A percentile compares a stretch with the other conserved stretches of the same genome.
Conservation (phyloP, 1,140 invertebrate genomes). For the Rhagoletis zephyria region DNA sequence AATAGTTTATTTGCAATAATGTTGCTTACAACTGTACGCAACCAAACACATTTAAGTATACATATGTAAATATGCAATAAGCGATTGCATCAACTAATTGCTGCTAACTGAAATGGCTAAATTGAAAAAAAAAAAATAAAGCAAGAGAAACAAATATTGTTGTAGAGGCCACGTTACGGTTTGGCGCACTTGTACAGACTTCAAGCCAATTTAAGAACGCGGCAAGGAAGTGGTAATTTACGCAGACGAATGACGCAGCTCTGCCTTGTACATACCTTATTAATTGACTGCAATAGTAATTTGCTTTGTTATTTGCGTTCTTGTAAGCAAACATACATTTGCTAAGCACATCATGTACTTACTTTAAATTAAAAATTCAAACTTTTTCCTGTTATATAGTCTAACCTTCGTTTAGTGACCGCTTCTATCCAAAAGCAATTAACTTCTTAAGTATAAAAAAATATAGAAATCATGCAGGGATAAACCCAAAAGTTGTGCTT, state of each 20-base stretch:
- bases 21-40: neutral
- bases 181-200: neutral
- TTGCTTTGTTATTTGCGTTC: neutral
- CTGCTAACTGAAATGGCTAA: conserved; percentile 6
- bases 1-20: conserved; percentile 32
- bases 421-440: neutral
- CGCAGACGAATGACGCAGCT: neutral
- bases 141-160: neutral
- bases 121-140: neutral
- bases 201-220: neutral
- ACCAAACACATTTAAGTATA: neutral
- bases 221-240: neutral
- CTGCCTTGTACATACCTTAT: conserved; percentile 28
- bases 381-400: neutral
- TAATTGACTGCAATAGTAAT: neutral
- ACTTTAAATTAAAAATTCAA: neutral
- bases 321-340: neutral
- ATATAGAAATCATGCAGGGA: neutral
- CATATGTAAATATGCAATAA: neutral
- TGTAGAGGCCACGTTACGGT: conserved; percentile 20
- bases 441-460: neutral
- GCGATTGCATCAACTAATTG: neutral
- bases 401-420: neutral
- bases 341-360: neutral
- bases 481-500: neutral